Conservation (phyloP, 2,113 vertebrate species). For the Thamnophis sirtalis region DNA sequence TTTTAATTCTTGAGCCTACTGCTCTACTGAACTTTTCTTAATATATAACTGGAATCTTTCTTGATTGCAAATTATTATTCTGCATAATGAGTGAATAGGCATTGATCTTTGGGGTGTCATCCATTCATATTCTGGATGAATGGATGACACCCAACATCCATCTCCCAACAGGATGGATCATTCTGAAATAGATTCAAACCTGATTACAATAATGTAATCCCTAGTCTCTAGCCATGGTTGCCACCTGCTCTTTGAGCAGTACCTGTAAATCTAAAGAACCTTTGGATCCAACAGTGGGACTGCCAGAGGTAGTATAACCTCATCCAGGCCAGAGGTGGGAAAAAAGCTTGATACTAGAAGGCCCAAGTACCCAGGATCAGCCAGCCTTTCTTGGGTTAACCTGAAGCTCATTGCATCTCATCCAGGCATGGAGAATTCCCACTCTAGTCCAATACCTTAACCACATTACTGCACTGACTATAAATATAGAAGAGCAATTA, state of each 20-base stretch:
- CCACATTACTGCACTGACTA: not conserved
- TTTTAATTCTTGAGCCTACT: not conserved
- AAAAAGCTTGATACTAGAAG: not conserved
- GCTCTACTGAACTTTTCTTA: not conserved
- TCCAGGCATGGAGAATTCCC: not conserved
- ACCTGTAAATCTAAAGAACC: not conserved
- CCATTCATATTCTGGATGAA: not conserved
- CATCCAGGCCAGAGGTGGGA: not conserved
- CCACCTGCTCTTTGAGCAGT: not conserved
- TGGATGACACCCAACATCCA: too few relatives aligned
- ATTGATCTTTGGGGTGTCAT: not conserved
- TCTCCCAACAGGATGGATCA: not conserved
- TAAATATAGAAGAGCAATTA: not conserved
- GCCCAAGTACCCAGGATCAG: not conserved
- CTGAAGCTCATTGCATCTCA: not conserved
- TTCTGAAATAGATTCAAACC: not conserved
- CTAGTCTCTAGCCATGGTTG: not conserved
- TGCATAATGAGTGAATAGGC: not conserved
- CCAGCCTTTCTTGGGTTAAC: not conserved
- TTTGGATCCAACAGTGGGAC: not conserved
- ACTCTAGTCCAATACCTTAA: not conserved
- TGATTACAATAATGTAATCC: not conserved
- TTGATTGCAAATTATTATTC: not conserved
- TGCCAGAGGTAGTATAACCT: not conserved
- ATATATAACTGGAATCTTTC: not conserved